phyloP scores from a whole-genome alignment of 2,797 vertebrate species.

The Catharus ustulatus region DNA sequence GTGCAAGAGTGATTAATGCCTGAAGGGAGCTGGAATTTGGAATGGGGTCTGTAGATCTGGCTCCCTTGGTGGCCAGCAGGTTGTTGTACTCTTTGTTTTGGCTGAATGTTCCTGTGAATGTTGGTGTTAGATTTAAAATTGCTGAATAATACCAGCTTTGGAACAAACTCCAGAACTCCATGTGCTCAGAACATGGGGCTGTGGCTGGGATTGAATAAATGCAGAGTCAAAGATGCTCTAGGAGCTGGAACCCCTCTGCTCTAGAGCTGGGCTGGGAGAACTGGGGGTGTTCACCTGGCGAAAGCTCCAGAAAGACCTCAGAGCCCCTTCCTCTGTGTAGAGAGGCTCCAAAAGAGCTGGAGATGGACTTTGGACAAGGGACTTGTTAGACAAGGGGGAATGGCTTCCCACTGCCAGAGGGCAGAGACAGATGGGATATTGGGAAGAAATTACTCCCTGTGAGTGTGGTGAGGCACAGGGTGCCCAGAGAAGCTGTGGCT shows the following conservation, averaged over 20 bases:
- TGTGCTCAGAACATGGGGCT: neutral
- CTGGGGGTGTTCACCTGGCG: neutral
- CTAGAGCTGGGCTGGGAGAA: neutral
- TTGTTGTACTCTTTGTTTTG: neutral
- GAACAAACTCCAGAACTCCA: neutral
- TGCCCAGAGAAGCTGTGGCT: neutral
- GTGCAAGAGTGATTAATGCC: neutral
- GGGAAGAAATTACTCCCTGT: neutral
- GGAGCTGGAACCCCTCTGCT: neutral
- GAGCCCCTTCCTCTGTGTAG: neutral
- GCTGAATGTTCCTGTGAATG: neutral
- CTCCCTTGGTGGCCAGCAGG: neutral
- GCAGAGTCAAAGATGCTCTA: neutral
- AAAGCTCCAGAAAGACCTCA: neutral
- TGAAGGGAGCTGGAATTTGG: neutral
- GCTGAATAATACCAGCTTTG: neutral
- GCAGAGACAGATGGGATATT: no score
- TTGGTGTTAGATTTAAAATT: neutral
- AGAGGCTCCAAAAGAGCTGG: neutral
- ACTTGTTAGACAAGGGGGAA: neutral
- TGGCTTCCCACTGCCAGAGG: neutral
- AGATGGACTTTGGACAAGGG: neutral
- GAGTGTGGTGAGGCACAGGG: rapidly evolving
- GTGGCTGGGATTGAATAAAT: neutral
- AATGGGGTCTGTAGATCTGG: neutral